A percentile compares a stretch with the other conserved stretches of the same genome.
phyloP scores from a whole-genome alignment of 2,888 invertebrate species.

The Yponomeuta sedellus region DNA sequence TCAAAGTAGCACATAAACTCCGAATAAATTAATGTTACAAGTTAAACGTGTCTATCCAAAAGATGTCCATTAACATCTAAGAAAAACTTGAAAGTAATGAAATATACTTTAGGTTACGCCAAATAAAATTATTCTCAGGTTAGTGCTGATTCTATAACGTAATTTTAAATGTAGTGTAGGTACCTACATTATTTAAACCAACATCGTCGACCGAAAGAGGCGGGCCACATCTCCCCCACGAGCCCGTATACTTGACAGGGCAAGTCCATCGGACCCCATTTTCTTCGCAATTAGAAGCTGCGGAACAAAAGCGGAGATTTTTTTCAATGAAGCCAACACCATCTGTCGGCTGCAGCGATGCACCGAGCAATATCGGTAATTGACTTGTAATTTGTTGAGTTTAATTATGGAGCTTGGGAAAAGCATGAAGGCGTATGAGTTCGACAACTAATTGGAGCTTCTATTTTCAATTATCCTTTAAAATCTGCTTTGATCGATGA shows the following conservation, averaged over 20 bases:
- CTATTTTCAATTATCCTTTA: neutral
- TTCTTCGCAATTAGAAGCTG: slow-evolving; percentile 75
- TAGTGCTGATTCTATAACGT: too few relatives aligned
- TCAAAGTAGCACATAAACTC: too few relatives aligned
- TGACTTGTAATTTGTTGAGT: slow-evolving; percentile 39
- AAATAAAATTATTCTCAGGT: too few relatives aligned
- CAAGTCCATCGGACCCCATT: slow-evolving; percentile 66
- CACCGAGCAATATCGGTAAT: slow-evolving; percentile 67
- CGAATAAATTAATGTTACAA: too few relatives aligned
- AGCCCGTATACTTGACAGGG: neutral
- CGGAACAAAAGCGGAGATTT: slow-evolving; percentile 76
- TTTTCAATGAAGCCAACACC: slow-evolving; percentile 64
- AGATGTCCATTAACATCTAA: too few relatives aligned
- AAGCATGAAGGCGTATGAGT: neutral
- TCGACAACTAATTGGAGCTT: neutral
- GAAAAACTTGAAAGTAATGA: too few relatives aligned
- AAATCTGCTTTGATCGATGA: too few relatives aligned
- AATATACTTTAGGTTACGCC: too few relatives aligned
- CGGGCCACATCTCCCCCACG: neutral
- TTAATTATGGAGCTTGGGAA: slow-evolving; percentile 4
- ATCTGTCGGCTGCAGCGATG: slow-evolving; percentile 56
- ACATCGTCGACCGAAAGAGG: neutral
- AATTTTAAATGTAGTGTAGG: neutral
- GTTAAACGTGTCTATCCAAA: too few relatives aligned
- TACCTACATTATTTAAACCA: neutral